Conservation (phyloP, 1,140 invertebrate species). For the Bathynomus jamesi region DNA sequence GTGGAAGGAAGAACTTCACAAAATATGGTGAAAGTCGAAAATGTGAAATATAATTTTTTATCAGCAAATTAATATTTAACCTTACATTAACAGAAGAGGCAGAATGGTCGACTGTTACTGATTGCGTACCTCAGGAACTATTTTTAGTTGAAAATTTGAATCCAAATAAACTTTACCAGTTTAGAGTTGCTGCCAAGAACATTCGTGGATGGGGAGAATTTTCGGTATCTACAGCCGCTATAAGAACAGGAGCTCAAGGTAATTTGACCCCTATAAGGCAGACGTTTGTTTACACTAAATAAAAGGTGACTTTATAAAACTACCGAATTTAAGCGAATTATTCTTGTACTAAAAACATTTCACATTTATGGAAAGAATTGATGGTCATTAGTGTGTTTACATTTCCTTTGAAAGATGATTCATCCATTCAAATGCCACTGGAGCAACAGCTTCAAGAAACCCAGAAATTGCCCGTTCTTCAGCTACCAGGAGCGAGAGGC, state of each 20-base stretch:
- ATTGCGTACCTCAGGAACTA: conserved; percentile 90
- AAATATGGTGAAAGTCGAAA: no score
- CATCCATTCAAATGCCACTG: not conserved
- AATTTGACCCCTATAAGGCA: no score
- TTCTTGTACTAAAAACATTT: no score
- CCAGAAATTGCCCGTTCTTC: conserved; percentile 56
- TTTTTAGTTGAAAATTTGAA: conserved; percentile 69
- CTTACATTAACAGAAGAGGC: conserved; percentile 51
- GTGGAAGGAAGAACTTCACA: no score
- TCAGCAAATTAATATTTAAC: not conserved
- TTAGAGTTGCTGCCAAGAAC: conserved; percentile 80
- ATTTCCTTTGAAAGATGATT: not conserved
- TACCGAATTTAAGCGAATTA: no score
- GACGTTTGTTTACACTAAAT: no score
- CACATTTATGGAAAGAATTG: no score
- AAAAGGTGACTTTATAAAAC: no score
- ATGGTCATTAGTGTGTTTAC: no score
- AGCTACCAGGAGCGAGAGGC: conserved; percentile 70
- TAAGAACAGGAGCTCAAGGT: conserved; percentile 11
- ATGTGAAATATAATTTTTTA: conserved; percentile 44
- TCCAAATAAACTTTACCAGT: conserved; percentile 73
- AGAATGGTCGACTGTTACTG: conserved; percentile 76
- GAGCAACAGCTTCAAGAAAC: conserved; percentile 4
- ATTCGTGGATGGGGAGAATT: conserved; percentile 76
- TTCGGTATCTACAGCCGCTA: conserved; percentile 9